Evolutionary conservation across 2,888 invertebrate species (phyloP).

Genomic region (Xiphydria camelus): DNA sequence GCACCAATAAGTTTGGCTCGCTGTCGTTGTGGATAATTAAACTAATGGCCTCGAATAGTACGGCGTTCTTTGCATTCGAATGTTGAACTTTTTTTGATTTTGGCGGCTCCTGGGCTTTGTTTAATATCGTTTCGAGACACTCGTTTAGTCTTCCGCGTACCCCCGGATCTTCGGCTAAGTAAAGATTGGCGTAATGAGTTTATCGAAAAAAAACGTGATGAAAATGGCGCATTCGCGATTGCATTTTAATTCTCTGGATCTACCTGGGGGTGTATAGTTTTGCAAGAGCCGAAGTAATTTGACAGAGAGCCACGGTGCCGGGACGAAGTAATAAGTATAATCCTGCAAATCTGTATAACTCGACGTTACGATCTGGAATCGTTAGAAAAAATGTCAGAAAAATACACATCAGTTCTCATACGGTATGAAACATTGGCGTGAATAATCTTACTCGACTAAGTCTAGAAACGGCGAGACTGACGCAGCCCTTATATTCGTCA

Average conservation of each 20-base stretch:
- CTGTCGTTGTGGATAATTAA: constrained; percentile 99
- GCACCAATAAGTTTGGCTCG: constrained; percentile 93
- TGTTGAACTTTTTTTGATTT: constrained; percentile 99
- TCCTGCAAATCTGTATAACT: constrained; percentile 99
- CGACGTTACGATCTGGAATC: constrained; percentile 89
- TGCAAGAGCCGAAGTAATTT: constrained; percentile 94
- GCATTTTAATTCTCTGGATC: constrained; percentile 14
- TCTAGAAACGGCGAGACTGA: constrained; percentile 95
- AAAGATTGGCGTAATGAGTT: background rate
- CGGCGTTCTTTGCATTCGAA: constrained; percentile 99
- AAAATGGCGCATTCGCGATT: background rate
- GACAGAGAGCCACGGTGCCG: constrained; percentile 99
- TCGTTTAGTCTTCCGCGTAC: constrained; percentile 95
- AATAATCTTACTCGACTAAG: constrained; percentile 75
- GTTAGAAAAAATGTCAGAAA: constrained; percentile 13
- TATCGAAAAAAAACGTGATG: background rate
- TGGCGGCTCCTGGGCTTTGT: constrained; percentile 98
- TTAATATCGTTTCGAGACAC: constrained; percentile 96
- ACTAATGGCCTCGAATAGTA: constrained; percentile 99
- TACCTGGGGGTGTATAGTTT: constrained; percentile 96
- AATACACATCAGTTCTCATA: constrained; percentile 1
- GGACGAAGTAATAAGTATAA: constrained; percentile 99
- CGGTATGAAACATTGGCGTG: background rate
- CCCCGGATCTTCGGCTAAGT: constrained; percentile 85
- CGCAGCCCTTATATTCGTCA: constrained; percentile 99